Evolutionary conservation across 2,888 invertebrate genomes (phyloP).

Genomic region (Hybos culiciformis): DNA sequence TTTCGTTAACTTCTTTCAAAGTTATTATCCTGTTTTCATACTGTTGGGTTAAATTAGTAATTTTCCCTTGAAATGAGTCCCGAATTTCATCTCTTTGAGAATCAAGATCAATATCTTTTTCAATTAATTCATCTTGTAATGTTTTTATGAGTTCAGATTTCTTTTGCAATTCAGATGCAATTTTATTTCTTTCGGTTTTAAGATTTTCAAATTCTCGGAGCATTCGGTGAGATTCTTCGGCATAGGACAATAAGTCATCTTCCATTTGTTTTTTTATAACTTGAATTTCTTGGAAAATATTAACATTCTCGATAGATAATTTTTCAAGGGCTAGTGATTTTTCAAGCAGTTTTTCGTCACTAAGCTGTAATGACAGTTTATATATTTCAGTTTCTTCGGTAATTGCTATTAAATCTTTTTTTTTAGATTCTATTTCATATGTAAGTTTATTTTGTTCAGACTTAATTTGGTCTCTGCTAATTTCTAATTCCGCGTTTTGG

Average conservation of each 20-base stretch:
- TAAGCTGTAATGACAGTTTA: slow-evolving; percentile 18
- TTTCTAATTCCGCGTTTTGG: slow-evolving; percentile 11
- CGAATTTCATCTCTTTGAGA: slow-evolving; percentile 31
- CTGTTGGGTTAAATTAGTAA: slow-evolving; percentile 20
- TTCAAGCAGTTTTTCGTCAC: slow-evolving; percentile 20
- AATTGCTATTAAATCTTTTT: slow-evolving; percentile 16
- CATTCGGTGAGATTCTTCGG: slow-evolving; percentile 25
- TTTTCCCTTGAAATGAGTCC: slow-evolving; percentile 26
- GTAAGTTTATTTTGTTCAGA: slow-evolving; percentile 8
- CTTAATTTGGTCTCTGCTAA: slow-evolving; percentile 8
- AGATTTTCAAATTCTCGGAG: slow-evolving; percentile 29
- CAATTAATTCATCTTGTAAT: slow-evolving; percentile 29
- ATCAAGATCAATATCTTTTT: slow-evolving; percentile 32
- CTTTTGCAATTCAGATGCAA: slow-evolving; percentile 29
- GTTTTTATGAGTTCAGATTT: slow-evolving; percentile 31
- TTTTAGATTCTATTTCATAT: slow-evolving; percentile 15
- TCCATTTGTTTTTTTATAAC: slow-evolving; percentile 28
- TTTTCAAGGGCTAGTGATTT: slow-evolving; percentile 23
- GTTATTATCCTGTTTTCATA: slow-evolving; percentile 14
- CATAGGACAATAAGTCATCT: slow-evolving; percentile 27
- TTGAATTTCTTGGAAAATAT: slow-evolving; percentile 22
- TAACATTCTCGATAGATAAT: slow-evolving; percentile 24
- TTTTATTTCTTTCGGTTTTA: slow-evolving; percentile 28
- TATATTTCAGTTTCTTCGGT: slow-evolving; percentile 21
- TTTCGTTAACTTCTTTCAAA: slow-evolving; percentile 15